A percentile compares a stretch with the other conserved stretches of the same genome.
These are phyloP conservation scores for Enteromius radiatus DNA, from an alignment of 2,797 vertebrate genomes.

Conservation along the genomic window DNA sequence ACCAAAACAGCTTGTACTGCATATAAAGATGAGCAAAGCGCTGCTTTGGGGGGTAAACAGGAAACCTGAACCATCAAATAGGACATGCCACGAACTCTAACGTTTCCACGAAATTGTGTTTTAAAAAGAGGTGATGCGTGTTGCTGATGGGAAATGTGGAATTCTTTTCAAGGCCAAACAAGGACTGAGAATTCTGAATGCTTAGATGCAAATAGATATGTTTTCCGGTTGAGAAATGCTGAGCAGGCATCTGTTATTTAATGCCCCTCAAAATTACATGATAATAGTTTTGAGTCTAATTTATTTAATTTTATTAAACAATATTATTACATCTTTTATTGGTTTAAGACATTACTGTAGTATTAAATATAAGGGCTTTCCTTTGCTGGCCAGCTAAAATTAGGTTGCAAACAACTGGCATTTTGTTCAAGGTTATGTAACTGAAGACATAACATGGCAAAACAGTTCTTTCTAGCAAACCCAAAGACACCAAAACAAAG, in stretches of 20 bases:
- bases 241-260: neutral
- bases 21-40: neutral
- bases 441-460: constrained; percentile 9
- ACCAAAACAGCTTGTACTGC: neutral
- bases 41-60: neutral
- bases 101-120: neutral
- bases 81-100: neutral
- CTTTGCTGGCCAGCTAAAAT: neutral
- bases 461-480: constrained; percentile 12
- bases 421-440: constrained; percentile 36
- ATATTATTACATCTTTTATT: neutral
- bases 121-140: neutral
- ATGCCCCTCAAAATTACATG: neutral
- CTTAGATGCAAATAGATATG: neutral
- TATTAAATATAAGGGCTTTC: neutral
- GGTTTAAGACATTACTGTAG: neutral
- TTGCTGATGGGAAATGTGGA: constrained; percentile 23
- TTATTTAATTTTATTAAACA: neutral
- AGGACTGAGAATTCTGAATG: constrained; percentile 6
- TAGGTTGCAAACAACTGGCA: neutral
- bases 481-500: constrained; percentile 13
- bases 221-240: constrained; percentile 15
- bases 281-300: neutral
- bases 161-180: constrained; percentile 9
- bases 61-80: neutral